Percentiles rank a stretch among this genome's conserved stretches.
Conservation (phyloP, 2,113 vertebrate genomes). For the Bagarius yarrelli region DNA sequence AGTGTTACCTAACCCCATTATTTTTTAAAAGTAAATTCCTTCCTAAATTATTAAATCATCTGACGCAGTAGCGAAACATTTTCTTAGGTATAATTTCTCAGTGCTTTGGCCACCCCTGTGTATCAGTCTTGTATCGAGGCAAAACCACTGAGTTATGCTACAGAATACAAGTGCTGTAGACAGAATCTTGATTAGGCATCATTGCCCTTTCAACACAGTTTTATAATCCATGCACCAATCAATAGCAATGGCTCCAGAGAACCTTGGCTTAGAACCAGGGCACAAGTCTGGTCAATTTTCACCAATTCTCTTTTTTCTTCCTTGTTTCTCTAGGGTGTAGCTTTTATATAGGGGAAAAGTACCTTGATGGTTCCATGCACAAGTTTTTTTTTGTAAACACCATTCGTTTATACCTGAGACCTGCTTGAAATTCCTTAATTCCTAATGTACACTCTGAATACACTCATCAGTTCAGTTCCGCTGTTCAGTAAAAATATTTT, state of each 20-base stretch:
- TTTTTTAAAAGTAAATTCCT: too few species aligned
- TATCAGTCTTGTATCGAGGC: background rate
- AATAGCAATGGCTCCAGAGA: conserved; percentile 16
- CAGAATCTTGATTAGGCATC: conserved; percentile 35
- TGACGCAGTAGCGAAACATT: too few species aligned
- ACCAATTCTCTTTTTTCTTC: background rate
- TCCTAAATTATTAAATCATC: too few species aligned
- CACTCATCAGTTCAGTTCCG: background rate
- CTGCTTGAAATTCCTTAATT: background rate
- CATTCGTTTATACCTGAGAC: background rate
- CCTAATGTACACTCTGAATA: background rate
- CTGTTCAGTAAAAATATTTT: background rate
- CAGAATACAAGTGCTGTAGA: conserved; percentile 11
- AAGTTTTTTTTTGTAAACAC: background rate
- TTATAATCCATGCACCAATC: conserved; percentile 42
- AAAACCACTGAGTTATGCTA: background rate
- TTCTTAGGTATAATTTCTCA: background rate
- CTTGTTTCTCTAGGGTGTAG: background rate
- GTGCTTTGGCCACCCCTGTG: background rate
- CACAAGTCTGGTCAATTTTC: background rate
- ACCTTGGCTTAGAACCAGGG: conserved; percentile 28
- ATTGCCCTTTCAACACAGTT: conserved; percentile 23
- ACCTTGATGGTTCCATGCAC: background rate
- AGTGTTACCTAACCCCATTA: too few species aligned
- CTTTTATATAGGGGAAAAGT: background rate